These are phyloP conservation scores for Arctopsyche grandis DNA, from an alignment of 1,140 invertebrate genomes.

Conservation along the genomic window DNA sequence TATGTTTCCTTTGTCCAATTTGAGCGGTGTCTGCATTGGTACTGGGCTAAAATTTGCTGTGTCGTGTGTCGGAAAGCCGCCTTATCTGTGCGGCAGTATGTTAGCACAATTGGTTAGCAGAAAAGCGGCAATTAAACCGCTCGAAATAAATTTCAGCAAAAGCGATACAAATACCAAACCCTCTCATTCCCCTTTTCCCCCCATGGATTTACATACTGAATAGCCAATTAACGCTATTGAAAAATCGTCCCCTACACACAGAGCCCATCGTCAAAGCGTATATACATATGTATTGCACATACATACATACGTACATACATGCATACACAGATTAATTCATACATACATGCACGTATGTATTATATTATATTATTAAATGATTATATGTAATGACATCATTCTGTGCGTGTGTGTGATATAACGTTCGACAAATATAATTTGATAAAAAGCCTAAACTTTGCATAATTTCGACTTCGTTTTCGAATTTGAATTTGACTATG, in stretches of 20 bases:
- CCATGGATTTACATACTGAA: slow-evolving; percentile 45
- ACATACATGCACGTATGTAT: too few relatives aligned
- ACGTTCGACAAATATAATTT: too few relatives aligned
- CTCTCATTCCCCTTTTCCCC: not conserved
- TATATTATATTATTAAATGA: too few relatives aligned
- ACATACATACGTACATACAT: not conserved
- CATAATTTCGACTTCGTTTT: too few relatives aligned
- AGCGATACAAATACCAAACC: slow-evolving; percentile 33
- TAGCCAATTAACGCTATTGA: slow-evolving; percentile 43
- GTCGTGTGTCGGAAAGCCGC: slow-evolving; percentile 16
- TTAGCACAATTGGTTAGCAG: slow-evolving; percentile 34
- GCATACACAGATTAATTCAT: not conserved
- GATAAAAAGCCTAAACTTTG: too few relatives aligned
- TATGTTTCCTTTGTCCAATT: slow-evolving; percentile 18
- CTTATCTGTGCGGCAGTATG: slow-evolving; percentile 42
- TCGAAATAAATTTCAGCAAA: slow-evolving; percentile 42
- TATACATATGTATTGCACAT: not conserved
- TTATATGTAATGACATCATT: too few relatives aligned
- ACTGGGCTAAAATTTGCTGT: not conserved
- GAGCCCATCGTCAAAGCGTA: not conserved
- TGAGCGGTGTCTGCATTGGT: slow-evolving; percentile 6
- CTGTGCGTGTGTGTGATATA: too few relatives aligned
- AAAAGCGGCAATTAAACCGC: slow-evolving; percentile 46
- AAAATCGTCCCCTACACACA: not conserved
- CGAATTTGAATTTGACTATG: too few relatives aligned